Evolutionary conservation across 2,113 vertebrate genomes (phyloP).

Genomic region (Albula glossodonta): DNA sequence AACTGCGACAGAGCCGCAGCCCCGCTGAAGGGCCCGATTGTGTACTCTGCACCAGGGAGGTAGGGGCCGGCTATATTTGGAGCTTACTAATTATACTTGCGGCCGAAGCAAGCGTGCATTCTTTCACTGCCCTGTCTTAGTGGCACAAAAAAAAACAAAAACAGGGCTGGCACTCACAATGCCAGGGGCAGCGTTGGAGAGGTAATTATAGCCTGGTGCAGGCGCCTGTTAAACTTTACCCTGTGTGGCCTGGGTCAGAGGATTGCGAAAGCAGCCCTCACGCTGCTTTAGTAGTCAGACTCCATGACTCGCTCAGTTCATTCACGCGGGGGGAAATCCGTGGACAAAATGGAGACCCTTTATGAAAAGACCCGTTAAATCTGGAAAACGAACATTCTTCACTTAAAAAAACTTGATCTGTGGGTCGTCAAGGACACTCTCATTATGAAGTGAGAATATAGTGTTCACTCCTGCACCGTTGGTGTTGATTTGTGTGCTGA

Average conservation of each 20-base stretch:
- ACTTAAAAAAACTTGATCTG: neutral
- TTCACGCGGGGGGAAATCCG: neutral
- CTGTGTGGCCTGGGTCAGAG: neutral
- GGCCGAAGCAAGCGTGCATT: neutral
- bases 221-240: neutral
- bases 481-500: neutral
- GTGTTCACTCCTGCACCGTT: neutral
- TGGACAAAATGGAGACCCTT: neutral
- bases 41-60: neutral
- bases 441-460: neutral
- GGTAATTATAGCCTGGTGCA: neutral
- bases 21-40: neutral
- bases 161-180: neutral
- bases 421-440: neutral
- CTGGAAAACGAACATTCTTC: neutral
- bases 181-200: neutral
- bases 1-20: slow-evolving; percentile 14
- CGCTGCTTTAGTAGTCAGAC: neutral
- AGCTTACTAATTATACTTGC: slow-evolving; percentile 2
- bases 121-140: neutral
- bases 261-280: neutral
- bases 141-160: neutral
- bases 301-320: neutral
- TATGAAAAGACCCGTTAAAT: neutral
- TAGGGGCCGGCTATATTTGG: neutral